Conservation (phyloP, 2,888 invertebrate species). For the Poecilobothrus nobilitatus region DNA sequence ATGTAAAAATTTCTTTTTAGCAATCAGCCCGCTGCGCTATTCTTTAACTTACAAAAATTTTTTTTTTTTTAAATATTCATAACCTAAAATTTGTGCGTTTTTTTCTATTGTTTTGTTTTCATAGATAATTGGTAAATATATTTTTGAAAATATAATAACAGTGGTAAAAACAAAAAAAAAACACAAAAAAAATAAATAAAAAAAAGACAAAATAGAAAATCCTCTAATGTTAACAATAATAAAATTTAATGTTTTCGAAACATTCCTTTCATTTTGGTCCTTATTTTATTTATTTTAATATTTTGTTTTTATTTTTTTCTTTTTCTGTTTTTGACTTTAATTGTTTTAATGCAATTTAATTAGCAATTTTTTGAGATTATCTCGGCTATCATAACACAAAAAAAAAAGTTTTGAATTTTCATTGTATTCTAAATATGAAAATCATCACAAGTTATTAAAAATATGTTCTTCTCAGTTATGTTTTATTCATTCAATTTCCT, state of each 20-base stretch:
- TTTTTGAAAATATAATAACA: background rate
- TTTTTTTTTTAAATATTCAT: too few relatives aligned
- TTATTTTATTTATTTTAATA: too few relatives aligned
- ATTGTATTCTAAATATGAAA: background rate
- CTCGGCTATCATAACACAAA: background rate
- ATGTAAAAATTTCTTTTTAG: too few relatives aligned
- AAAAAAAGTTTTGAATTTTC: background rate
- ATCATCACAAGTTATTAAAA: background rate
- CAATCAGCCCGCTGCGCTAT: too few relatives aligned
- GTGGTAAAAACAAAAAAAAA: background rate
- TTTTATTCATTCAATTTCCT: too few relatives aligned
- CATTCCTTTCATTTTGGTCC: background rate
- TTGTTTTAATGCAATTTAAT: conserved; percentile 6
- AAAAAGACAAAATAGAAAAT: background rate
- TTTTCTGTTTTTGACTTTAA: background rate
- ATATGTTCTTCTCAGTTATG: background rate
- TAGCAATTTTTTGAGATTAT: background rate
- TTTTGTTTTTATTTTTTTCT: too few relatives aligned
- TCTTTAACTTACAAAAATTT: too few relatives aligned
- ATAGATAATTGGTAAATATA: background rate
- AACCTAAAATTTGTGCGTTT: background rate
- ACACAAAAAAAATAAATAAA: too few relatives aligned
- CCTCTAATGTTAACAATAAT: background rate
- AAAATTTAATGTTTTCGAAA: background rate
- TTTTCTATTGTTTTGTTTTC: background rate